phyloP scores from a whole-genome alignment of 1,140 invertebrate genomes.

The Lasaia peninsularis region DNA sequence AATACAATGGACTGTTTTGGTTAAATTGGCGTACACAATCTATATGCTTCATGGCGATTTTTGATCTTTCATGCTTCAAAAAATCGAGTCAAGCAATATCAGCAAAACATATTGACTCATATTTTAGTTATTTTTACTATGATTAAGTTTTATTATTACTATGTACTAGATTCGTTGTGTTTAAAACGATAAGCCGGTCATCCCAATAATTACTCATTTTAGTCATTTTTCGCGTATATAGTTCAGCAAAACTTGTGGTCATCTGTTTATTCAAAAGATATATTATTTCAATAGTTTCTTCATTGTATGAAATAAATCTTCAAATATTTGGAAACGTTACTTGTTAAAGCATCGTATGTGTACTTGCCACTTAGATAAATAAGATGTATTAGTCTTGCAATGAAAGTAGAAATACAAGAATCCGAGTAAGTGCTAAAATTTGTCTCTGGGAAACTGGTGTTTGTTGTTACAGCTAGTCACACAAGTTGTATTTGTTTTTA shows the following conservation, averaged over 20 bases:
- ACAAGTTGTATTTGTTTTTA: neutral
- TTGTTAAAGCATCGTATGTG: neutral
- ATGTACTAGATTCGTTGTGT: neutral
- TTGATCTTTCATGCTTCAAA: too few species aligned
- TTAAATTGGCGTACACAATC: too few species aligned
- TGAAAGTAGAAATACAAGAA: constrained; percentile 7
- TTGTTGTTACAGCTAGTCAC: neutral
- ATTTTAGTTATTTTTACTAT: neutral
- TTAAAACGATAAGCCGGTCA: too few species aligned
- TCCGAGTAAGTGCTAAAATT: constrained; percentile 41
- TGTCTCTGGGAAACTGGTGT: constrained; percentile 36
- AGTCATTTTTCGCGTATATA: too few species aligned
- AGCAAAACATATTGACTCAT: neutral
- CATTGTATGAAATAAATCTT: too few species aligned
- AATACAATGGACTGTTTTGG: too few species aligned
- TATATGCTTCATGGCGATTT: too few species aligned
- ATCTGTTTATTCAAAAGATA: too few species aligned
- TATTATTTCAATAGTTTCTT: too few species aligned
- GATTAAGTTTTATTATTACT: neutral
- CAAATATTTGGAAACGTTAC: too few species aligned
- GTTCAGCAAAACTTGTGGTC: too few species aligned
- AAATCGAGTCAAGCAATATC: neutral
- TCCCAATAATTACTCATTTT: neutral
- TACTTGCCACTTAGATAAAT: neutral
- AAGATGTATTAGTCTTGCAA: neutral